Conservation (phyloP, 2,888 invertebrate genomes). For the Hyles lineata region DNA sequence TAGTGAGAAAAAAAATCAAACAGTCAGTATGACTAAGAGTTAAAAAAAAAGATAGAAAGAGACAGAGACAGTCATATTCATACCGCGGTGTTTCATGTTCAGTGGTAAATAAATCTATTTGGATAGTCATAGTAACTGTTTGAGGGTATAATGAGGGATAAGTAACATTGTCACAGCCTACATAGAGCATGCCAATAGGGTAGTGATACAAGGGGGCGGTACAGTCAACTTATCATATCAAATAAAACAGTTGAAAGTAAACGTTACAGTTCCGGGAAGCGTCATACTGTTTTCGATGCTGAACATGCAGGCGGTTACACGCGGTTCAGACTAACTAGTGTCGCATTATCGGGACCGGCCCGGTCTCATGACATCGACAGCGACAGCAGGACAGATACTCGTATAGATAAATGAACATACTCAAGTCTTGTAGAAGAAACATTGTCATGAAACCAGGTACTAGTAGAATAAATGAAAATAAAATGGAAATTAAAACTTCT, state of each 20-base stretch:
- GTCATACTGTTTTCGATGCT: conserved; percentile 72
- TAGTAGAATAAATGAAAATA: conserved; percentile 60
- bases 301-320: conserved; percentile 72
- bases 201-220: conserved; percentile 61
- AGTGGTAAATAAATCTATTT: conserved; percentile 56
- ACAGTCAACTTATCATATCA: conserved; percentile 70
- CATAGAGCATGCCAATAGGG: conserved; percentile 79
- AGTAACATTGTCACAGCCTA: conserved; percentile 83
- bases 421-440: conserved; percentile 43
- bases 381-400: conserved; percentile 37
- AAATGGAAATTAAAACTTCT: conserved; percentile 67
- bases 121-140: conserved; percentile 82
- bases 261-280: conserved; percentile 66
- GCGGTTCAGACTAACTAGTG: conserved; percentile 61
- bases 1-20: conserved; percentile 74
- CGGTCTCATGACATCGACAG: conserved; percentile 71
- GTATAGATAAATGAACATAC: conserved; percentile 45
- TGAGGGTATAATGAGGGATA: conserved; percentile 77
- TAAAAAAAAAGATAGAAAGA: conserved; percentile 78
- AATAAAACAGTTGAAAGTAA: conserved; percentile 50
- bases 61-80: conserved; percentile 79
- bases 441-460: conserved; percentile 77
- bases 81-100: conserved; percentile 78
- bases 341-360: conserved; percentile 52
- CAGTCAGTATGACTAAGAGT: conserved; percentile 84